These are phyloP conservation scores for Prosapia bicincta DNA, from an alignment of 2,888 invertebrate species.

Conservation along the genomic window DNA sequence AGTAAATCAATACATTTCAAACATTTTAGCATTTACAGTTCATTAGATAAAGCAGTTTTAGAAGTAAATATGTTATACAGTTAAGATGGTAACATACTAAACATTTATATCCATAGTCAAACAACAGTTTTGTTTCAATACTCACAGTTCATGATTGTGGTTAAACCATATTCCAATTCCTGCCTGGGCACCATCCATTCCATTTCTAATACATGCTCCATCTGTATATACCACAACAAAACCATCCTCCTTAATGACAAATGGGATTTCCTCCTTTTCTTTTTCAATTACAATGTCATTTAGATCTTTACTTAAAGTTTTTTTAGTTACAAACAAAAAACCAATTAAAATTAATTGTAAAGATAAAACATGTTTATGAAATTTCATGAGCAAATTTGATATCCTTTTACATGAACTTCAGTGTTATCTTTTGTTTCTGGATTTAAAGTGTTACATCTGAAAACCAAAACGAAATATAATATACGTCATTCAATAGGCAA, in stretches of 20 bases:
- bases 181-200: constrained; percentile 67
- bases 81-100: too few species aligned
- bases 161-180: constrained; percentile 95
- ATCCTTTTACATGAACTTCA: too few species aligned
- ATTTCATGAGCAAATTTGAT: neutral
- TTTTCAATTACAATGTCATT: too few species aligned
- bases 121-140: too few species aligned
- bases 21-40: too few species aligned
- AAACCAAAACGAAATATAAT: neutral
- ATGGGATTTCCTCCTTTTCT: too few species aligned
- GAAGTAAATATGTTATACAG: too few species aligned
- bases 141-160: constrained; percentile 62
- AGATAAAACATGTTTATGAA: neutral
- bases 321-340: neutral
- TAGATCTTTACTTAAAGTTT: neutral
- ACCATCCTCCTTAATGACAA: constrained; percentile 41
- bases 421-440: neutral
- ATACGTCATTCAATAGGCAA: too few species aligned
- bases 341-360: neutral
- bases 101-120: too few species aligned
- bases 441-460: neutral
- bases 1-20: too few species aligned
- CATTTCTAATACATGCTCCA: constrained; percentile 88
- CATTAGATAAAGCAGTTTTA: too few species aligned
- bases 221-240: constrained; percentile 79